phyloP scores from a whole-genome alignment of 2,888 invertebrate species.

The Bursaphelenchus okinawaensis region DNA sequence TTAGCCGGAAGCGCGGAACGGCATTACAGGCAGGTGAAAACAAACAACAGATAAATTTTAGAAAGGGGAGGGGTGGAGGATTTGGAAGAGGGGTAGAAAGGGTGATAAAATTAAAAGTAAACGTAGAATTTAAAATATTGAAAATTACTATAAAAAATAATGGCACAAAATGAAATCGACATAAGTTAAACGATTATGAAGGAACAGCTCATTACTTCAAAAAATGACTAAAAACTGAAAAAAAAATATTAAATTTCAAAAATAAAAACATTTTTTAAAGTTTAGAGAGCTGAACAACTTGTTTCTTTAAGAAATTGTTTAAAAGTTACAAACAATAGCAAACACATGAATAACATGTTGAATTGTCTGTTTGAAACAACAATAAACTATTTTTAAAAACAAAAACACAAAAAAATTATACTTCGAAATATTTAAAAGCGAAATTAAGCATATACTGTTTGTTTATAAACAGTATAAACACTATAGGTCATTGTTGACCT shows the following conservation, averaged over 20 bases:
- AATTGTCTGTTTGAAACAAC: not conserved
- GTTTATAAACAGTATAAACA: no score
- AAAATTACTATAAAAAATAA: not conserved
- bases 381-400: not conserved
- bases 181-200: no score
- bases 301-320: not conserved
- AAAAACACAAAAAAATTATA: not conserved
- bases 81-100: no score
- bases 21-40: no score
- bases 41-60: no score
- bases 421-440: not conserved
- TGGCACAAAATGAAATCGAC: not conserved
- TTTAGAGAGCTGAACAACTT: not conserved
- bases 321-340: not conserved
- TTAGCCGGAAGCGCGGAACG: no score
- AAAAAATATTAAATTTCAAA: not conserved
- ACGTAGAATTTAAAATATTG: no score
- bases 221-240: not conserved
- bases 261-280: not conserved
- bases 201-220: not conserved
- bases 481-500: no score
- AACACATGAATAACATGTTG: no score
- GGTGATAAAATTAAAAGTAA: no score
- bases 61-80: no score
- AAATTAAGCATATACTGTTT: no score